Base-by-base conservation (phyloP, 2,888 invertebrate species). In the Allophyes oxyacanthae region DNA sequence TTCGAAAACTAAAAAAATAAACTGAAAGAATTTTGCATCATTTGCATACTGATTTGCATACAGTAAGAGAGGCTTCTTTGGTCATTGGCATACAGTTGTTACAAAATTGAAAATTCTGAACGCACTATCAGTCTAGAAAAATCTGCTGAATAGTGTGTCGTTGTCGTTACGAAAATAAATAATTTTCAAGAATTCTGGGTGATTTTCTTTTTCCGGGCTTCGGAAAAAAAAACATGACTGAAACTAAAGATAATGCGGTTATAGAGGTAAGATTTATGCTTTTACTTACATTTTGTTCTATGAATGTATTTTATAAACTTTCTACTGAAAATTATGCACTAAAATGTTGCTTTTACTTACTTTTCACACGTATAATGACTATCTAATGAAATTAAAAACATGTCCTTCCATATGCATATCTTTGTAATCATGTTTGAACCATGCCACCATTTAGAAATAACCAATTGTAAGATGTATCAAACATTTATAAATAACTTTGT, bases 91-190 rank as follows among this genome's bases (percentile, higher is more conserved):
- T n/a, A n/a, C n/a, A n/a, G n/a, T n/a, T n/a, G n/a, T n/a, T n/a
- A n/a, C n/a, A 20, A 20, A 4, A 20, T 4, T 6, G 1, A 1
- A 28, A 3, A 6, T 65, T 66, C 42, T 7, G 61, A 77, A 70
- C 75, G 62, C 36, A 58, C 28, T 6, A 10, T 44, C 30, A 72
- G 62, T 83, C 83, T 83, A 82, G 83, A 83, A 83, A 81, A 80
- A 72, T 81, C 83, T 64, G 70, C 58, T 56, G 61, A 58, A 37
- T 55, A 30, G 41, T 38, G 10, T 42, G 51, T 64, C 45, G 63
- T 49, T 42, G 51, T 64, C 45, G 63, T 49, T 61, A 56, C 49
- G 62, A 73, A 76, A 76, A 77, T 75, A 76, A 74, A 71, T 66
- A 74, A 65, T 64, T 54, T 61, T 28, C 11, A 25, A 30, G 26